These are phyloP conservation scores for Girardinichthys multiradiatus DNA, from an alignment of 2,113 vertebrate genomes.

Conservation along the genomic window DNA sequence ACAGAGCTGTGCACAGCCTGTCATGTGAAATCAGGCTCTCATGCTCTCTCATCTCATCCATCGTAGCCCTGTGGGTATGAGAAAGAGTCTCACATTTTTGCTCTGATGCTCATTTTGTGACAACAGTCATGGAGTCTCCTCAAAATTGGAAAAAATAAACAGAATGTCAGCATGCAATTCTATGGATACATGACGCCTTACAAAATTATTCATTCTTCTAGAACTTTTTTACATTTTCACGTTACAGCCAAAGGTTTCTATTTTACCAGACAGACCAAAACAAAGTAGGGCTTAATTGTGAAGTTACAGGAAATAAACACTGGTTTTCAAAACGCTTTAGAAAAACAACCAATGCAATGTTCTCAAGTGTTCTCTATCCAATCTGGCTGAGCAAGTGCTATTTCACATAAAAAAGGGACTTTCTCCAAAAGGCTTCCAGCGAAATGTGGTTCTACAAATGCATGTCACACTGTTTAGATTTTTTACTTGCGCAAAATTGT, in stretches of 20 bases:
- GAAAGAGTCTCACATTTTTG: slow-evolving; percentile 18
- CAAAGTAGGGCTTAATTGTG: too few species aligned
- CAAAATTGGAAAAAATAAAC: neutral
- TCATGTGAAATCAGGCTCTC: slow-evolving; percentile 68
- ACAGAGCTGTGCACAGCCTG: slow-evolving; percentile 61
- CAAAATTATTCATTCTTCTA: too few species aligned
- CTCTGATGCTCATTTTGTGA: slow-evolving; percentile 3
- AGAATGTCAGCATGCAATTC: neutral
- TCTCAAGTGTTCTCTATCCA: too few species aligned
- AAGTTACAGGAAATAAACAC: too few species aligned
- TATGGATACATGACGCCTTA: neutral
- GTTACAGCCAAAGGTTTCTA: too few species aligned
- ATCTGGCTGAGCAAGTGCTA: too few species aligned
- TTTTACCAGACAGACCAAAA: too few species aligned
- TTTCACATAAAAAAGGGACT: too few species aligned
- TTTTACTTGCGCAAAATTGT: neutral
- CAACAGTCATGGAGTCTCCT: slow-evolving; percentile 8
- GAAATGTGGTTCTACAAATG: neutral
- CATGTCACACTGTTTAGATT: neutral
- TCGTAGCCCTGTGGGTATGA: neutral
- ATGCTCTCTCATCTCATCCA: slow-evolving; percentile 50
- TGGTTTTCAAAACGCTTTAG: too few species aligned
- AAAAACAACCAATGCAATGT: too few species aligned
- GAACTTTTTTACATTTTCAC: too few species aligned
- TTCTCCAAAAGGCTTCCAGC: too few species aligned